Percentiles rank a stretch among this genome's conserved stretches.
Conservation (phyloP, 2,888 invertebrate genomes). For the Vanessa cardui region DNA sequence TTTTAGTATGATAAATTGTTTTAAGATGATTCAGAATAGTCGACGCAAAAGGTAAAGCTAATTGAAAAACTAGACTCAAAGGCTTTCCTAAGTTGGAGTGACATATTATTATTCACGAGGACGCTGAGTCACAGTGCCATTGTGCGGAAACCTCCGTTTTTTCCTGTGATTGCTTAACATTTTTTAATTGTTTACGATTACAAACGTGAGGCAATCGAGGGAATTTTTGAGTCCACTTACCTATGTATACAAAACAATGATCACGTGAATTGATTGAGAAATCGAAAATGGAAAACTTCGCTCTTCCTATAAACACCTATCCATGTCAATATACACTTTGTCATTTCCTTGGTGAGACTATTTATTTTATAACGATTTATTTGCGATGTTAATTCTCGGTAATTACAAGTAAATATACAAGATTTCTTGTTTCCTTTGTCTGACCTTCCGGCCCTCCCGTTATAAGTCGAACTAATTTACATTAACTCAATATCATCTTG, state of each 20-base stretch:
- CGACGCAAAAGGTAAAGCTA: conserved; percentile 17
- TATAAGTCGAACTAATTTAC: no score
- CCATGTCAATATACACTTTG: no score
- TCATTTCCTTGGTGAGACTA: no score
- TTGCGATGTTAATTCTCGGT: no score
- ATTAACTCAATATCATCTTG: no score
- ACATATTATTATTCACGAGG: conserved; percentile 18
- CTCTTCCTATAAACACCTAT: no score
- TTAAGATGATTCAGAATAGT: neutral
- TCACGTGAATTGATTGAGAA: neutral
- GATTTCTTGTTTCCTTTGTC: no score
- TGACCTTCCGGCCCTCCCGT: no score
- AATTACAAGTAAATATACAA: no score
- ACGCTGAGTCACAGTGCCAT: conserved; percentile 31
- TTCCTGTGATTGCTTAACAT: conserved; percentile 21
- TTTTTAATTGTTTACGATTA: conserved; percentile 1
- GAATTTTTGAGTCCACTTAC: neutral
- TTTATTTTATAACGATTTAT: no score
- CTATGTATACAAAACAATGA: neutral
- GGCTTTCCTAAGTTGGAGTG: conserved; percentile 27
- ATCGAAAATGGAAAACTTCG: neutral
- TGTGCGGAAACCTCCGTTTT: conserved; percentile 24
- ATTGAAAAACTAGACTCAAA: conserved; percentile 26
- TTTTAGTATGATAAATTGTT: conserved; percentile 1
- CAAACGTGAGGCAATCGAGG: neutral